Evolutionary conservation across 2,797 vertebrate species (phyloP).

Genomic region (Anas bahamensis): DNA sequence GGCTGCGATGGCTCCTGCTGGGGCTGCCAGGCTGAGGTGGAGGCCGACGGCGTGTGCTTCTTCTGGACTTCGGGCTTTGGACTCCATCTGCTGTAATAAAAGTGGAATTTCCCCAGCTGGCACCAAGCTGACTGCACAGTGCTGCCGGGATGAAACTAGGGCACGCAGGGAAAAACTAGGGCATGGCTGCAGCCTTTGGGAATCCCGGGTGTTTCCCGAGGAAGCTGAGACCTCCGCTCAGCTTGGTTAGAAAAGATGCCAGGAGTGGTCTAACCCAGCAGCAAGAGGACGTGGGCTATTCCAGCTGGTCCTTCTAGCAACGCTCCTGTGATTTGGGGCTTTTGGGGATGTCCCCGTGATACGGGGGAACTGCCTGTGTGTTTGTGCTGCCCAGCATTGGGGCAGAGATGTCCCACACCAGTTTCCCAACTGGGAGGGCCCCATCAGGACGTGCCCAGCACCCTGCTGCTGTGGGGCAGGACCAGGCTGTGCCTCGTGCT

Average conservation of each 20-base stretch:
- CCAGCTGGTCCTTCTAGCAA: neutral
- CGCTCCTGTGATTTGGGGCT: fast-evolving
- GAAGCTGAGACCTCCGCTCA: neutral
- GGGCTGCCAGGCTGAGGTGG: neutral
- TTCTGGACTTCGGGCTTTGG: neutral
- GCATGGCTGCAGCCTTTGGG: neutral
- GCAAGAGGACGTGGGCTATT: neutral
- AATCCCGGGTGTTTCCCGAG: neutral
- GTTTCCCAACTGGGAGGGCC: neutral
- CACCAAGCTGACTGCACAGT: fast-evolving
- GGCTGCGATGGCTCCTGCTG: fast-evolving
- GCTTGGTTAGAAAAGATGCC: neutral
- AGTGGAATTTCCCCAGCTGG: constrained; percentile 13
- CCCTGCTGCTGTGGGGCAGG: neutral
- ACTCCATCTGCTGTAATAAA: constrained; percentile 61
- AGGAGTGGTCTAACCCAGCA: neutral
- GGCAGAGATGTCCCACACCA: neutral
- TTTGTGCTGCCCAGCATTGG: neutral
- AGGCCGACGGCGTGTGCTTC: fast-evolving
- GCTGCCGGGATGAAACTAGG: neutral
- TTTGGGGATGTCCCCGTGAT: neutral
- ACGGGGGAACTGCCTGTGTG: fast-evolving
- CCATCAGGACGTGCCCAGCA: neutral
- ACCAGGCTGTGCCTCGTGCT: too few relatives aligned
- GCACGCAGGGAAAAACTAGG: neutral